These are phyloP conservation scores for Fabriciana adippe DNA, from an alignment of 2,888 invertebrate genomes.

Conservation along the genomic window DNA sequence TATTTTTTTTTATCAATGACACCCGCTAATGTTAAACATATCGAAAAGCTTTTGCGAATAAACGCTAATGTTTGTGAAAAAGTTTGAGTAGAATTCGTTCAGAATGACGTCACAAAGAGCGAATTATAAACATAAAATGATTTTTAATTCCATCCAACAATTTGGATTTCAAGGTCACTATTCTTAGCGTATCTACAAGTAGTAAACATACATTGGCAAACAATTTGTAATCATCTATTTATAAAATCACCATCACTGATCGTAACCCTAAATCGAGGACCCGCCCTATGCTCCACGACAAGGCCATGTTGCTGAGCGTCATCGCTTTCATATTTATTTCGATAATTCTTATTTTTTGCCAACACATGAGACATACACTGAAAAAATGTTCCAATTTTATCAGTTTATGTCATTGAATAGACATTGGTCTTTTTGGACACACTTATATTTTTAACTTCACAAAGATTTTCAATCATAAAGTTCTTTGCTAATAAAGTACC, in stretches of 20 bases:
- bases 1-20: not conserved
- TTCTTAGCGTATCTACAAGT: slow-evolving; percentile 60
- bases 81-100: slow-evolving; percentile 64
- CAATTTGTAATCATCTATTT: slow-evolving; percentile 67
- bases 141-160: slow-evolving; percentile 68
- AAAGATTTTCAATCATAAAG: not conserved
- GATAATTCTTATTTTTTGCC: slow-evolving; percentile 9
- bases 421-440: slow-evolving; percentile 10
- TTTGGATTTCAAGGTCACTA: slow-evolving; percentile 73
- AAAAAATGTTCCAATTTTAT: slow-evolving; percentile 19
- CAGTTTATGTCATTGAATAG: slow-evolving; percentile 18
- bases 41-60: slow-evolving; percentile 31
- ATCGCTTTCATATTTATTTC: slow-evolving; percentile 27
- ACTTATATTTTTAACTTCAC: slow-evolving; percentile 10
- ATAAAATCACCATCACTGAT: slow-evolving; percentile 60
- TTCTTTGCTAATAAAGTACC: too few relatives aligned
- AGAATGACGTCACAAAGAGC: slow-evolving; percentile 75
- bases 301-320: slow-evolving; percentile 45
- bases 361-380: slow-evolving; percentile 2
- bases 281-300: slow-evolving; percentile 60
- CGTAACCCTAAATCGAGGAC: slow-evolving; percentile 56
- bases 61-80: slow-evolving; percentile 50
- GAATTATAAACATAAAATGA: slow-evolving; percentile 76
- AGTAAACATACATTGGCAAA: slow-evolving; percentile 72
- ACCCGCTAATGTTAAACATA: not conserved